phyloP scores from a whole-genome alignment of 2,888 invertebrate species.

The Scotopteryx bipunctaria region DNA sequence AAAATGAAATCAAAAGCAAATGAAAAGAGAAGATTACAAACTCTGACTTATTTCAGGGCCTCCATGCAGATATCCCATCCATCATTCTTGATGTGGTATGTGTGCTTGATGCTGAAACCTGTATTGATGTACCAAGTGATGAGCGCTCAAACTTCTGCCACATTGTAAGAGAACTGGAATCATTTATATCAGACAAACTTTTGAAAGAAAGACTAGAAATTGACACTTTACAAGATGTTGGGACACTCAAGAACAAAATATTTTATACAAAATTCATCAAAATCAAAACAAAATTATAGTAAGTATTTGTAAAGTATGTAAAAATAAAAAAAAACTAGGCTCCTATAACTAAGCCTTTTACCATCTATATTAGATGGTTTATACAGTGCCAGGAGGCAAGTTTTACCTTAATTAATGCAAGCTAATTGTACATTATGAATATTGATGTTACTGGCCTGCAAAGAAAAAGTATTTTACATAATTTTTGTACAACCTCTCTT shows the following conservation, averaged over 20 bases:
- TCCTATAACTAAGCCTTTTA: too few species aligned
- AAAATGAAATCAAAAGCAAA: background rate
- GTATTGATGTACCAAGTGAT: slow-evolving; percentile 86
- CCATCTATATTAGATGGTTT: too few species aligned
- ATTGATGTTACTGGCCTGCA: too few species aligned
- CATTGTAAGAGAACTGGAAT: slow-evolving; percentile 91
- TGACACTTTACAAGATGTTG: slow-evolving; percentile 96
- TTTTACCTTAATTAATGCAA: too few species aligned
- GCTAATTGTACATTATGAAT: too few species aligned
- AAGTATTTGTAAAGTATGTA: slow-evolving; percentile 79
- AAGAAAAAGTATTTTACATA: too few species aligned
- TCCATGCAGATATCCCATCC: slow-evolving; percentile 92
- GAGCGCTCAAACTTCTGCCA: slow-evolving; percentile 90
- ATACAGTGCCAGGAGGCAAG: too few species aligned
- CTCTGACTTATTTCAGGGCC: slow-evolving; percentile 78
- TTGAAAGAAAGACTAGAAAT: slow-evolving; percentile 96
- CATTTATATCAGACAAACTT: slow-evolving; percentile 92
- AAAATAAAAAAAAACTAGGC: background rate
- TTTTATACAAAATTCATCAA: slow-evolving; percentile 98
- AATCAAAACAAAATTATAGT: slow-evolving; percentile 99
- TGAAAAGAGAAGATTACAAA: slow-evolving; percentile 26
- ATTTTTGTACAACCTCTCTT: slow-evolving; percentile 37
- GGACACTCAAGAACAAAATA: slow-evolving; percentile 93
- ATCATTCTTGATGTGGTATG: slow-evolving; percentile 93
- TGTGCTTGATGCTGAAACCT: slow-evolving; percentile 92